Percentiles rank a stretch among this genome's conserved stretches.
These are phyloP conservation scores for Plectrocnemia conspersa DNA, from an alignment of 1,140 invertebrate species.

Conservation along the genomic window DNA sequence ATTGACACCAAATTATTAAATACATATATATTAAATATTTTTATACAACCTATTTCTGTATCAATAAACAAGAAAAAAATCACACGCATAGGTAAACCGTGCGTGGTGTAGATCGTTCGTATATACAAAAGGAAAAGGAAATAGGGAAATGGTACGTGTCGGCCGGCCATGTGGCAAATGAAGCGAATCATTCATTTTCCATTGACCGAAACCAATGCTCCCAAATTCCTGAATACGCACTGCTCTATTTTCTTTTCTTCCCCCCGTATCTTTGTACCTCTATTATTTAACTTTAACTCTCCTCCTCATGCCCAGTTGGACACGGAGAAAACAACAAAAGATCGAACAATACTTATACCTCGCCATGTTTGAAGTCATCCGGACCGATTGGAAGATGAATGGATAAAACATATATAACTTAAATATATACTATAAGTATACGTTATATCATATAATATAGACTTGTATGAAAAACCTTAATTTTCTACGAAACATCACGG, in stretches of 20 bases:
- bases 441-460: not conserved
- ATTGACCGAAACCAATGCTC: conserved; percentile 28
- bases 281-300: not conserved
- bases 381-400: no score
- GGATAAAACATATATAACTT: no score
- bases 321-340: not conserved
- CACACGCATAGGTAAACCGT: not conserved
- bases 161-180: conserved; percentile 23
- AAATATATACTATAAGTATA: conserved; percentile 1
- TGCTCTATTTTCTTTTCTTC: conserved; percentile 6
- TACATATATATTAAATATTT: no score
- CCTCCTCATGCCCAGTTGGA: not conserved
- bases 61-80: no score
- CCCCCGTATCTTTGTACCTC: no score
- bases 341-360: no score
- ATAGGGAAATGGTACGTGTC: not conserved
- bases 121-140: not conserved
- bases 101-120: not conserved
- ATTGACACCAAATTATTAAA: no score
- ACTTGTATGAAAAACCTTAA: conserved; percentile 26
- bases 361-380: no score
- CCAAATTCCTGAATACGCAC: conserved; percentile 10
- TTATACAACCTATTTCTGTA: no score
- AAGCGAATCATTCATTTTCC: conserved; percentile 31
- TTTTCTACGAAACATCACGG: conserved; percentile 27